Conservation (phyloP, 2,888 invertebrate species). For the Habrosyne pyritoides region DNA sequence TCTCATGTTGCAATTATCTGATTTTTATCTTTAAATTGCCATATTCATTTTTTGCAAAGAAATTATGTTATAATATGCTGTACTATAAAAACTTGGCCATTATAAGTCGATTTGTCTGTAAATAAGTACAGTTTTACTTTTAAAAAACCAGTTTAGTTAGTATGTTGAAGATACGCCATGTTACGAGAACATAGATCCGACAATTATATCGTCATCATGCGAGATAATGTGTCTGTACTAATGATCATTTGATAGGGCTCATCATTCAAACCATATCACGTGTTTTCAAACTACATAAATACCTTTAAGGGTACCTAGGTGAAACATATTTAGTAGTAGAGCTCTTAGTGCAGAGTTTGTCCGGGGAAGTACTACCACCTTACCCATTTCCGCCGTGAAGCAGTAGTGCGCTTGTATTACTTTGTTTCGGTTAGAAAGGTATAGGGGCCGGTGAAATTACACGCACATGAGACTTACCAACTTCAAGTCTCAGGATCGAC, state of each 20-base stretch:
- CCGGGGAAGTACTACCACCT: no score
- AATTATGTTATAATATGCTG: slow-evolving; percentile 28
- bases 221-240: slow-evolving; percentile 42
- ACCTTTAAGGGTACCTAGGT: background rate
- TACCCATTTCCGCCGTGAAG: no score
- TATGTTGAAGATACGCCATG: background rate
- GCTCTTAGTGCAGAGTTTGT: no score
- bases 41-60: slow-evolving; percentile 7
- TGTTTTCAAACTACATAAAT: background rate
- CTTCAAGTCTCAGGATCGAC: no score
- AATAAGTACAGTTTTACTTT: background rate
- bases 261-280: slow-evolving; percentile 19
- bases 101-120: slow-evolving; percentile 25
- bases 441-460: no score
- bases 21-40: background rate
- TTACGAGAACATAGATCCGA: slow-evolving; percentile 7
- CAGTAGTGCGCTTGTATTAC: no score
- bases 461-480: no score
- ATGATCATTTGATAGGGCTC: slow-evolving; percentile 33
- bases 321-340: no score
- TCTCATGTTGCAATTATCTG: background rate
- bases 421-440: no score
- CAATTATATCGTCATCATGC: slow-evolving; percentile 54
- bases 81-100: slow-evolving; percentile 20
- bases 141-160: background rate